Evolutionary conservation across 2,888 invertebrate genomes (phyloP).

Genomic region (Leptinotarsa peninsularis): DNA sequence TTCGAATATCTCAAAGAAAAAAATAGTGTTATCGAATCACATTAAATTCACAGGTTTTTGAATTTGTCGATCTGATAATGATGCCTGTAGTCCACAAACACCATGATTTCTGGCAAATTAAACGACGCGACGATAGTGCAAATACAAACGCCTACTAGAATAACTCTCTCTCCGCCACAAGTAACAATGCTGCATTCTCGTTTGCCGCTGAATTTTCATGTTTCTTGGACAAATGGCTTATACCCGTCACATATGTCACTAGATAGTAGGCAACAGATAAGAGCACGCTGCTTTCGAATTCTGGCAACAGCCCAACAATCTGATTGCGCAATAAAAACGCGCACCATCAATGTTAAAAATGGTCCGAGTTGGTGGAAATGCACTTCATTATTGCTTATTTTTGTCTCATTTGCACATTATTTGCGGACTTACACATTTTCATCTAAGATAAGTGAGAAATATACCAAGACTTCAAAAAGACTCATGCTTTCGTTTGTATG

Average conservation of each 20-base stretch:
- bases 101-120: not conserved
- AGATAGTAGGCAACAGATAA: slow-evolving; percentile 24
- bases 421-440: slow-evolving; percentile 10
- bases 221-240: slow-evolving; percentile 24
- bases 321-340: slow-evolving; percentile 17
- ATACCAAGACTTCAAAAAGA: not conserved
- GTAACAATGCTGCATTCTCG: slow-evolving; percentile 13
- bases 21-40: not conserved
- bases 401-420: slow-evolving; percentile 13
- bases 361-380: slow-evolving; percentile 16
- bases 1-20: not conserved
- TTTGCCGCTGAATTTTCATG: slow-evolving; percentile 24
- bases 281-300: slow-evolving; percentile 17
- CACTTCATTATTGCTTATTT: slow-evolving; percentile 12
- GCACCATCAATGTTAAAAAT: slow-evolving; percentile 17
- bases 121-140: slow-evolving; percentile 2
- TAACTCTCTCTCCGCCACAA: not conserved
- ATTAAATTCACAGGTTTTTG: slow-evolving; percentile 4
- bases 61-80: slow-evolving; percentile 1
- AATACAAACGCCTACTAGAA: slow-evolving; percentile 15
- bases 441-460: slow-evolving; percentile 2
- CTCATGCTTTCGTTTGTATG: slow-evolving; percentile 3
- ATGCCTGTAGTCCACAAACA: not conserved
- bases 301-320: slow-evolving; percentile 13
- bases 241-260: slow-evolving; percentile 27